Conservation (phyloP, 2,113 vertebrate genomes). For the Seriola rivoliana region DNA sequence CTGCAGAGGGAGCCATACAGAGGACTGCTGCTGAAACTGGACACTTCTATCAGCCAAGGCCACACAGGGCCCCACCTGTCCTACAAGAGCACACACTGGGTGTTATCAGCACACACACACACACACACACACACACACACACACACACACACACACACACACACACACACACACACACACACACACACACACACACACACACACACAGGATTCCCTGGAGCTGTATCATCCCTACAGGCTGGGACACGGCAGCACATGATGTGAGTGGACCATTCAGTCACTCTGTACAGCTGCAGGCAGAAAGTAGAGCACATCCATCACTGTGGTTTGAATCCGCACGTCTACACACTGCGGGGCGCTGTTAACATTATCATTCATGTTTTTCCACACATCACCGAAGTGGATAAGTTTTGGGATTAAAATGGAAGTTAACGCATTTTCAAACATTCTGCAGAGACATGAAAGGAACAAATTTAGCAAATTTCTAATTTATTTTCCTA, state of each 20-base stretch:
- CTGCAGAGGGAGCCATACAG: conserved; percentile 52
- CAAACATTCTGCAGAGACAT: neutral
- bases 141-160: no score
- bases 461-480: conserved; percentile 35
- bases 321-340: neutral
- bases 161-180: no score
- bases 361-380: neutral
- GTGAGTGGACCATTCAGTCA: neutral
- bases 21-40: conserved; percentile 38
- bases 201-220: conserved; percentile 29
- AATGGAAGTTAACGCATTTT: neutral
- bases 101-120: conserved; percentile 36
- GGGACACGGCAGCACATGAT: conserved; percentile 23
- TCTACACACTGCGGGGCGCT: neutral
- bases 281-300: conserved; percentile 27
- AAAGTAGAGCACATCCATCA: conserved; percentile 41
- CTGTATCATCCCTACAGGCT: conserved; percentile 32
- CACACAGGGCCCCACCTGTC: conserved; percentile 62
- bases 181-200: neutral
- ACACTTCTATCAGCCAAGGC: conserved; percentile 67
- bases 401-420: no score
- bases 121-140: no score
- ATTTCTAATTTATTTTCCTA: conserved; percentile 81
- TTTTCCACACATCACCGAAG: neutral
- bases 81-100: neutral